These are phyloP conservation scores for Protobothrops flavoviridis DNA, from an alignment of 2,113 vertebrate genomes.

Conservation along the genomic window DNA sequence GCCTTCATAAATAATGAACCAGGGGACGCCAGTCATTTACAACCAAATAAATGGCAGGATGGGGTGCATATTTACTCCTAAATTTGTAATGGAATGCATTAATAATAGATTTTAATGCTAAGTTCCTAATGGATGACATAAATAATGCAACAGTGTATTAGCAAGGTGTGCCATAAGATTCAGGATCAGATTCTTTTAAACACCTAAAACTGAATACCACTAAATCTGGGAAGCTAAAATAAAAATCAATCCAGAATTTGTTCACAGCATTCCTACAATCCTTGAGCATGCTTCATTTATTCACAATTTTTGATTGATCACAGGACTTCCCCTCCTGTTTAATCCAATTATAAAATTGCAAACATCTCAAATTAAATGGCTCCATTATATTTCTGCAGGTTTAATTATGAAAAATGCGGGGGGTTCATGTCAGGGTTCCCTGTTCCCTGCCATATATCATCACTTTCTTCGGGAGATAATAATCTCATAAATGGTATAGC, in stretches of 20 bases:
- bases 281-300: neutral
- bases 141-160: constrained; percentile 56
- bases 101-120: constrained; percentile 59
- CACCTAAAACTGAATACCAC: neutral
- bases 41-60: constrained; percentile 51
- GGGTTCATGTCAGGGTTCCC: neutral
- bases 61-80: constrained; percentile 50
- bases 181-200: constrained; percentile 38
- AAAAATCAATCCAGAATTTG: neutral
- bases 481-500: neutral
- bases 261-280: neutral
- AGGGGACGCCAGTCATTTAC: constrained; percentile 46
- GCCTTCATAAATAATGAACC: constrained; percentile 56
- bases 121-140: constrained; percentile 48
- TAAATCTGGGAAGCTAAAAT: neutral
- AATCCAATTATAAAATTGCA: neutral
- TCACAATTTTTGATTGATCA: neutral
- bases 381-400: neutral
- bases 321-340: neutral
- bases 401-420: neutral
- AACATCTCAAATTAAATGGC: neutral
- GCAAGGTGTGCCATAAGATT: constrained; percentile 20
- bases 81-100: constrained; percentile 51
- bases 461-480: neutral
- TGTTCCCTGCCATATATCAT: neutral